Evolutionary conservation across 2,888 invertebrate species (phyloP), one percentile per base, ranked within the genome.

Genomic region (Oxytorus armatus): DNA sequence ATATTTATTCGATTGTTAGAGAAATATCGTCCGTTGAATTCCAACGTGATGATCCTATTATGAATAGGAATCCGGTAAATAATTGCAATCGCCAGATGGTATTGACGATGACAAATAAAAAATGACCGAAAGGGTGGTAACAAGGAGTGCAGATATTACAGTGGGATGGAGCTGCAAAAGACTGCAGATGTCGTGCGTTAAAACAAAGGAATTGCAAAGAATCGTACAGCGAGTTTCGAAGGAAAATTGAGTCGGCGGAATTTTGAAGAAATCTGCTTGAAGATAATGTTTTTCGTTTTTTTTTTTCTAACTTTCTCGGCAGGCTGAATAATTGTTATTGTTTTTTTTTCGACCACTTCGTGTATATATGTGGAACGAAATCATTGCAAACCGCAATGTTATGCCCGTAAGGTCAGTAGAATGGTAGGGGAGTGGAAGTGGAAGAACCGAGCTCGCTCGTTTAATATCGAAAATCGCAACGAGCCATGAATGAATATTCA

Each of bases 401-500:
- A 69, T 39, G 39, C 44, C 23, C 33, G 36, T 57, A 49, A 49
- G n/a, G 47, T 23, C 14, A 39, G 16, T 44, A 25, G 36, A 4
- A 29, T 18, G 11, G 42, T 18, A 16, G n/a, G 51, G 36, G 51
- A 8, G n/a, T 86, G 59, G 68, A 49, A 42, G 49, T 8, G 55
- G 16, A 72, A 39, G 74, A 78, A 75, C 21, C 18, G 49, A 70
- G 72, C 18, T 55, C 14, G 79, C 69, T 66, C 77, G 68, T 77
- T 80, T 77, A 80, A 80, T 80, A 80, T 80, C 63, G 80, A 73
- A 77, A 73, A 77, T 80, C 80, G 63, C 73, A 63, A 80, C 47
- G 68, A 66, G 68, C 69, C 44, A 81, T 57, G 72, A 82, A 84
- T 82, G 90, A 90, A 90, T 89, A 90, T 90, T 90, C 90, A 89